Evolutionary conservation across 35 echinoderm and acorn worm genomes (phyloP).

Genomic region (Heliocidaris erythrogramma): DNA sequence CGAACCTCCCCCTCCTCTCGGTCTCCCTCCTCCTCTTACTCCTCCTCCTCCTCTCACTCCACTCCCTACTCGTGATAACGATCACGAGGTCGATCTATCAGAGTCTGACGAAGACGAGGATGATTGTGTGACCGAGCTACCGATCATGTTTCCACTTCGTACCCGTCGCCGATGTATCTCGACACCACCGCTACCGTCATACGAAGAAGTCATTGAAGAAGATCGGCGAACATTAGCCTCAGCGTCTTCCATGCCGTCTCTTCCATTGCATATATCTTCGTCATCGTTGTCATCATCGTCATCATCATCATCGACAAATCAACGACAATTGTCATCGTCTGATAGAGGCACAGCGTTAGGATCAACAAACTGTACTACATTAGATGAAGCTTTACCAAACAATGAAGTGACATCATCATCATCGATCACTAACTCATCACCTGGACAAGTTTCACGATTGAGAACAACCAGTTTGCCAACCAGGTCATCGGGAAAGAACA

Average conservation of each 20-base stretch:
- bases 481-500: not conserved
- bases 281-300: not conserved
- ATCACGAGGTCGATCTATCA: not conserved
- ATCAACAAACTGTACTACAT: not conserved
- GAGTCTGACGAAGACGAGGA: not conserved
- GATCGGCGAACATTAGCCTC: not conserved
- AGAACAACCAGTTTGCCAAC: not conserved
- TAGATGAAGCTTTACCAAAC: not conserved
- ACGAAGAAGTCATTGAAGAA: slow-evolving; percentile 16
- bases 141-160: not conserved
- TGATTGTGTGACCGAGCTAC: not conserved
- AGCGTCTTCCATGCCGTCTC: not conserved
- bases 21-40: not conserved
- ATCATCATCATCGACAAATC: not conserved
- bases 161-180: slow-evolving; percentile 13
- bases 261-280: not conserved
- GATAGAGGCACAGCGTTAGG: not conserved
- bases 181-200: slow-evolving; percentile 14
- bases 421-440: not conserved
- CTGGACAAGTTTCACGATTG: not conserved
- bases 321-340: not conserved
- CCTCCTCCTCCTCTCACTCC: not conserved
- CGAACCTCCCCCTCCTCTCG: not conserved
- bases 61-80: not conserved
- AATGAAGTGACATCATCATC: not conserved